These are phyloP conservation scores for Branchipolynoe longqiensis DNA, from an alignment of 2,888 invertebrate genomes.

Conservation along the genomic window DNA sequence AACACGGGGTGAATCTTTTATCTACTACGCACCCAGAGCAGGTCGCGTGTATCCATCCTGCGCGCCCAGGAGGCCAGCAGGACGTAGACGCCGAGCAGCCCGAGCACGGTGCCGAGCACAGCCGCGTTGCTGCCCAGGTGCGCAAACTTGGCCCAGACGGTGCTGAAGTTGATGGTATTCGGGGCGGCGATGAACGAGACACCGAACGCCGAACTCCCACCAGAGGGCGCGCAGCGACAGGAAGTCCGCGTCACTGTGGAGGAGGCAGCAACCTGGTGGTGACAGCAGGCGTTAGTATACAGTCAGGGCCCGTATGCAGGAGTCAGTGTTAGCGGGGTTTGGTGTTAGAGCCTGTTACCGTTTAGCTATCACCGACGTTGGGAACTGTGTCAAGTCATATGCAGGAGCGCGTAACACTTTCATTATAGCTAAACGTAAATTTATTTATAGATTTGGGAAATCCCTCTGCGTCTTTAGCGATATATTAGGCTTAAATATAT, in stretches of 20 bases:
- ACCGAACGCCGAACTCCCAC: not conserved
- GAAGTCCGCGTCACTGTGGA: conserved; percentile 18
- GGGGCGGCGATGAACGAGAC: conserved; percentile 43
- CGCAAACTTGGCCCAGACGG: conserved; percentile 32
- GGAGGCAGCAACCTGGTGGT: conserved; percentile 2
- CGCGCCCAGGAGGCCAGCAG: conserved; percentile 9
- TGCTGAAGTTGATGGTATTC: conserved; percentile 33
- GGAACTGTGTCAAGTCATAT: too few relatives aligned
- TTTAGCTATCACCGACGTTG: too few relatives aligned
- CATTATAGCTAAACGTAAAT: too few relatives aligned
- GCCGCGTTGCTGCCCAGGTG: conserved; percentile 42
- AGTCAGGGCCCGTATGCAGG: too few relatives aligned
- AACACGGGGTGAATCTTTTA: too few relatives aligned
- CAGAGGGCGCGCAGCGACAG: conserved; percentile 16
- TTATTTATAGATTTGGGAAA: too few relatives aligned
- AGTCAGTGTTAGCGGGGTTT: too few relatives aligned
- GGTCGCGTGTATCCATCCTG: not conserved
- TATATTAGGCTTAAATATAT: too few relatives aligned
- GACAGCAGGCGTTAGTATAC: not conserved
- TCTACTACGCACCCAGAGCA: conserved; percentile 32
- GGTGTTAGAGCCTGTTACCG: too few relatives aligned
- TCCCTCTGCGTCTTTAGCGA: too few relatives aligned
- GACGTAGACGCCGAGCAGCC: conserved; percentile 11
- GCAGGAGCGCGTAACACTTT: too few relatives aligned
- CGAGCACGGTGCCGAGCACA: conserved; percentile 25